A percentile compares a stretch with the other conserved stretches of the same genome.
Evolutionary conservation across 1,140 invertebrate genomes (phyloP).

Genomic region (Oreohelix idahoensis): DNA sequence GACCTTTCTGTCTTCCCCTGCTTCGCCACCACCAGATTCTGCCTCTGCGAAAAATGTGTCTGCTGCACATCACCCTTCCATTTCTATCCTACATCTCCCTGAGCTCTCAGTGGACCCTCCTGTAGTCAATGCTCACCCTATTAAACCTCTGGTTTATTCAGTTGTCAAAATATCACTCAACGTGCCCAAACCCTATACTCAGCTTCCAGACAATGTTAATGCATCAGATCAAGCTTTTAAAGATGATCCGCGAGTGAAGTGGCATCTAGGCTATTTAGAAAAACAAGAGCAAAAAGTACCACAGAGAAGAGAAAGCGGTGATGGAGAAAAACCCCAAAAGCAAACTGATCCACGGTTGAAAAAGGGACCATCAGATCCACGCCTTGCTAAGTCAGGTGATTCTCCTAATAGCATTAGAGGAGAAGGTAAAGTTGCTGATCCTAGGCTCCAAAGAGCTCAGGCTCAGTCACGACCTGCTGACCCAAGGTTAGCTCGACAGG

Average conservation of each 20-base stretch:
- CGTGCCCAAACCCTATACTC: constrained; percentile 40
- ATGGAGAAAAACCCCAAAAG: constrained; percentile 28
- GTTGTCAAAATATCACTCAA: constrained; percentile 37
- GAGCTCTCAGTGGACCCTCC: constrained; percentile 43
- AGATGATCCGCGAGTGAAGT: constrained; percentile 61
- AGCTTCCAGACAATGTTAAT: constrained; percentile 54
- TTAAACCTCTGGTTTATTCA: constrained; percentile 36
- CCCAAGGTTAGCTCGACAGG: constrained; percentile 24
- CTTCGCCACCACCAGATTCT: not conserved
- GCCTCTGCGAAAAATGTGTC: not conserved
- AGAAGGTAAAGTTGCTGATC: constrained; percentile 24
- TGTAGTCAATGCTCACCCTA: constrained; percentile 43
- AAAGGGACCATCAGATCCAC: constrained; percentile 35
- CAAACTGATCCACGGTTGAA: constrained; percentile 37
- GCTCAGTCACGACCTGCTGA: constrained; percentile 1
- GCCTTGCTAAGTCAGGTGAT: constrained; percentile 23
- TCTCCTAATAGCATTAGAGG: constrained; percentile 9
- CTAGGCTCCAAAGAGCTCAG: constrained; percentile 11
- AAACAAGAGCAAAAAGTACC: constrained; percentile 11
- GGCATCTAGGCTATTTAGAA: constrained; percentile 15
- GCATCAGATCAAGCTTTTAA: constrained; percentile 53
- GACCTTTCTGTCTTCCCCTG: not conserved
- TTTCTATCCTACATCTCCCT: constrained; percentile 18
- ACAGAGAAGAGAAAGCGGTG: constrained; percentile 13
- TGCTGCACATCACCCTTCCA: no score